A percentile compares a stretch with the other conserved stretches of the same genome.
Evolutionary conservation across 2,113 vertebrate species (phyloP).

Genomic region (Hiodon tergisus): DNA sequence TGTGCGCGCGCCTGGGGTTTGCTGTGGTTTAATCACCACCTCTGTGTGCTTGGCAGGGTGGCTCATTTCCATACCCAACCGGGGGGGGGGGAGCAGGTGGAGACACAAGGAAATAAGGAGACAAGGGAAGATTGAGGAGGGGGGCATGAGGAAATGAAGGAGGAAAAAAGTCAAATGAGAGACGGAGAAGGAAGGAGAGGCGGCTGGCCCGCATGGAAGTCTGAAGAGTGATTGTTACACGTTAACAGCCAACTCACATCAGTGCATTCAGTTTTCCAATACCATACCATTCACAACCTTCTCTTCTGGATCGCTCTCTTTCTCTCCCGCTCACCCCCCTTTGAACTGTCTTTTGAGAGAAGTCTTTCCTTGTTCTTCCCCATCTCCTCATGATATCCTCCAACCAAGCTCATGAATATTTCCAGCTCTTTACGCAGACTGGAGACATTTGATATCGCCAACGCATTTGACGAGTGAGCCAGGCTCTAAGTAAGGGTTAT

Average conservation of each 20-base stretch:
- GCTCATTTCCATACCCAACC: slow-evolving; percentile 24
- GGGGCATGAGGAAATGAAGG: not conserved
- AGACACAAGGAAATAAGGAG: too few species aligned
- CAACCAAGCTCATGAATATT: slow-evolving; percentile 40
- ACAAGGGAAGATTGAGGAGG: too few species aligned
- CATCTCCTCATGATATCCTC: slow-evolving; percentile 28
- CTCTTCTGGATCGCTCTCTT: slow-evolving; percentile 10
- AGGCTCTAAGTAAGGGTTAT: slow-evolving; percentile 10
- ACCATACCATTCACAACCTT: not conserved
- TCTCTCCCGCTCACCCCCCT: slow-evolving; percentile 19
- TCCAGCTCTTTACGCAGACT: slow-evolving; percentile 18
- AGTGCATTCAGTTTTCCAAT: slow-evolving; percentile 9
- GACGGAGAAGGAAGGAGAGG: too few species aligned
- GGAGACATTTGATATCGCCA: slow-evolving; percentile 29
- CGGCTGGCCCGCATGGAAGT: too few species aligned
- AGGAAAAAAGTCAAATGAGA: not conserved
- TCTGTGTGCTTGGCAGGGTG: slow-evolving; percentile 16
- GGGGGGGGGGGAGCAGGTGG: slow-evolving; percentile 17
- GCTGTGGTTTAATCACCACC: slow-evolving; percentile 37
- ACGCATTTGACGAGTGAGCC: slow-evolving; percentile 14
- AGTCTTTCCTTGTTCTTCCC: slow-evolving; percentile 18
- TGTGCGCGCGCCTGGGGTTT: slow-evolving; percentile 32
- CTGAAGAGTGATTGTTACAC: too few species aligned
- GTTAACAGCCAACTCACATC: slow-evolving; percentile 15
- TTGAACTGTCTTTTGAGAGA: slow-evolving; percentile 6